phyloP scores from a whole-genome alignment of 1,140 invertebrate genomes.

The Euwallacea similis region DNA sequence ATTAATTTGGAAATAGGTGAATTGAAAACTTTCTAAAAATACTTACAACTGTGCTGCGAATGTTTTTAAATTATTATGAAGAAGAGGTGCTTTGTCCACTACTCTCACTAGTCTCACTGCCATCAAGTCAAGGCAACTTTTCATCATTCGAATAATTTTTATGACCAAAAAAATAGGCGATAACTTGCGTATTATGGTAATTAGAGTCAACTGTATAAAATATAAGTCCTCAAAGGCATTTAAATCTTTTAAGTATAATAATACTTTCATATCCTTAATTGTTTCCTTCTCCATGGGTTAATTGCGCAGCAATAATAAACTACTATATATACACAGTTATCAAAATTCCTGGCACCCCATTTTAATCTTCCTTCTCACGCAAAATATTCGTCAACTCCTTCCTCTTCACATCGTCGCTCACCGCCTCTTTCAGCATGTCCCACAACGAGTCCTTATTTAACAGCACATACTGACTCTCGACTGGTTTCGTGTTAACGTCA shows the following conservation, averaged over 20 bases:
- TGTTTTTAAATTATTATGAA: not conserved
- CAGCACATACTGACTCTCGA: conserved; percentile 56
- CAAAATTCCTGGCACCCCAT: not conserved
- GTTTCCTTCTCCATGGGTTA: too few species aligned
- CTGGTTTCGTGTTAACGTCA: conserved; percentile 10
- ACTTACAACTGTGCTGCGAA: not conserved
- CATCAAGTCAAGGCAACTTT: too few species aligned
- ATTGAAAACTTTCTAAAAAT: not conserved
- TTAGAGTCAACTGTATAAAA: too few species aligned
- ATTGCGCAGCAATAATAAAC: too few species aligned
- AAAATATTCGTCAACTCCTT: conserved; percentile 33
- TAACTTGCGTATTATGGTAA: too few species aligned
- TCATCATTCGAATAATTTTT: too few species aligned
- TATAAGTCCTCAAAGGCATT: too few species aligned
- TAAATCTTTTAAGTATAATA: too few species aligned
- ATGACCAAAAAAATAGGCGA: too few species aligned
- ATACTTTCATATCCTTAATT: too few species aligned
- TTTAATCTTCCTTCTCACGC: conserved; percentile 24
- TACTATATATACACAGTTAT: too few species aligned
- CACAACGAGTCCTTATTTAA: conserved; percentile 62
- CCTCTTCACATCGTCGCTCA: conserved; percentile 47
- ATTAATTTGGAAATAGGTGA: not conserved
- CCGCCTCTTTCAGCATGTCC: conserved; percentile 62
- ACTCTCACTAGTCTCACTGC: not conserved
- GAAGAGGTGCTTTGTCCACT: not conserved